A percentile compares a stretch with the other conserved stretches of the same genome.
Evolutionary conservation across 2,797 vertebrate species (phyloP).

Genomic region (Acrossocheilus fasciatus): DNA sequence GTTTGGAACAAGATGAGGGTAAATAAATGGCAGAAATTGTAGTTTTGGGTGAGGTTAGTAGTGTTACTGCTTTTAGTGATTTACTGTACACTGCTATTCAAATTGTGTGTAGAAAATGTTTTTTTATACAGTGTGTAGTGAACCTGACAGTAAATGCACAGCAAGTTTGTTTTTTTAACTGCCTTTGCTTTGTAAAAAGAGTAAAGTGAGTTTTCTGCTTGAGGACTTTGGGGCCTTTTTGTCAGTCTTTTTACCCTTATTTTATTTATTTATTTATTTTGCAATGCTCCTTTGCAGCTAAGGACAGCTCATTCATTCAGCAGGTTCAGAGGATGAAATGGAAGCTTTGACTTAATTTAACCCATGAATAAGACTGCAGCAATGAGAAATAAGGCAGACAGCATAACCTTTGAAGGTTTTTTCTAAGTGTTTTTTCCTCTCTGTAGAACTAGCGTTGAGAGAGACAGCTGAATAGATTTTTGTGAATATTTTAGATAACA

Average conservation of each 20-base stretch:
- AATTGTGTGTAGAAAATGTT: neutral
- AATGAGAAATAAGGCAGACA: neutral
- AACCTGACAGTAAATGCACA: slow-evolving; percentile 25
- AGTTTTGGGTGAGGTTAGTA: neutral
- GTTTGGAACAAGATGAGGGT: neutral
- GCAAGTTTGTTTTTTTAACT: neutral
- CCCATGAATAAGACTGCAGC: neutral
- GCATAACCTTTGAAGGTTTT: neutral
- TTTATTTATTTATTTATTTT: neutral
- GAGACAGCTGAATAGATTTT: slow-evolving; percentile 70
- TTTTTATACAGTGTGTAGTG: neutral
- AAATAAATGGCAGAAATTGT: neutral
- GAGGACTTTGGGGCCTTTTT: slow-evolving; percentile 18
- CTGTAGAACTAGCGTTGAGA: neutral
- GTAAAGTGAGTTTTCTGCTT: slow-evolving; percentile 21
- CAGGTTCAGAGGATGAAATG: neutral
- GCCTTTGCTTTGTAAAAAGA: neutral
- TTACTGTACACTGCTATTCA: neutral
- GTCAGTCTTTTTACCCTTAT: neutral
- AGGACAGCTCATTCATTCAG: neutral
- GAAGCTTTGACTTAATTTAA: neutral
- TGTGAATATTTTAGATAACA: slow-evolving; percentile 70
- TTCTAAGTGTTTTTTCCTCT: neutral
- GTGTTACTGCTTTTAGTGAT: neutral
- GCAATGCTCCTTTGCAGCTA: neutral